A percentile compares a stretch with the other conserved stretches of the same genome.
Evolutionary conservation across 1,140 invertebrate genomes (phyloP).

Genomic region (Magallana gigas): DNA sequence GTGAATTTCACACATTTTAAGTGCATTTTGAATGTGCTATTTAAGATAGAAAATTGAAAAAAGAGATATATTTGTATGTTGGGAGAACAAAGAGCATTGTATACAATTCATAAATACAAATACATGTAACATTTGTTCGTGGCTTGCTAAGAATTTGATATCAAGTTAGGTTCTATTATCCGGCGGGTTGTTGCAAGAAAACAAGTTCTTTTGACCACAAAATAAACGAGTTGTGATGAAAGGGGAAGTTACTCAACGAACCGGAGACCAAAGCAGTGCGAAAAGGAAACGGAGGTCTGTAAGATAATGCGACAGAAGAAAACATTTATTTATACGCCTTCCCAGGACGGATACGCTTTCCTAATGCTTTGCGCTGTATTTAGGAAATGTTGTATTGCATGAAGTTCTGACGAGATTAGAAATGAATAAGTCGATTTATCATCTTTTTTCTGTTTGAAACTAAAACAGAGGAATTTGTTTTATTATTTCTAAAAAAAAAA

Average conservation of each 20-base stretch:
- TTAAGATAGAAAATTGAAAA: too few relatives aligned
- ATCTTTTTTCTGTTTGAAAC: background rate
- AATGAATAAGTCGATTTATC: background rate
- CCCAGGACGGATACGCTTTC: background rate
- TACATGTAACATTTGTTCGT: conserved; percentile 28
- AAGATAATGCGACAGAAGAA: conserved; percentile 36
- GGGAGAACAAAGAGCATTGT: too few relatives aligned
- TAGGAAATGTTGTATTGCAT: conserved; percentile 4
- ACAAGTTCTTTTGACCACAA: conserved; percentile 27
- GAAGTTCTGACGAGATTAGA: background rate
- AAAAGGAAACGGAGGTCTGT: conserved; percentile 1
- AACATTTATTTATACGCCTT: conserved; percentile 14
- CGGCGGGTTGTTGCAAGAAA: conserved; percentile 6
- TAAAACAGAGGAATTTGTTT: background rate
- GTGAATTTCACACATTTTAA: too few relatives aligned
- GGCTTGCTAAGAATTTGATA: conserved; percentile 28
- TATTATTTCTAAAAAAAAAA: too few relatives aligned
- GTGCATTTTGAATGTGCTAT: too few relatives aligned
- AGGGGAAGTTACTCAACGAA: conserved; percentile 34
- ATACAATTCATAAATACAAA: background rate
- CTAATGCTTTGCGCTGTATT: background rate
- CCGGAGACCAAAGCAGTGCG: conserved; percentile 12
- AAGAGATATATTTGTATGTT: too few relatives aligned
- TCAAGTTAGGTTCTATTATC: conserved; percentile 4
- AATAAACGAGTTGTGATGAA: conserved; percentile 34